Evolutionary conservation across 1,140 invertebrate species (phyloP).

Genomic region (Leptinotarsa texana): DNA sequence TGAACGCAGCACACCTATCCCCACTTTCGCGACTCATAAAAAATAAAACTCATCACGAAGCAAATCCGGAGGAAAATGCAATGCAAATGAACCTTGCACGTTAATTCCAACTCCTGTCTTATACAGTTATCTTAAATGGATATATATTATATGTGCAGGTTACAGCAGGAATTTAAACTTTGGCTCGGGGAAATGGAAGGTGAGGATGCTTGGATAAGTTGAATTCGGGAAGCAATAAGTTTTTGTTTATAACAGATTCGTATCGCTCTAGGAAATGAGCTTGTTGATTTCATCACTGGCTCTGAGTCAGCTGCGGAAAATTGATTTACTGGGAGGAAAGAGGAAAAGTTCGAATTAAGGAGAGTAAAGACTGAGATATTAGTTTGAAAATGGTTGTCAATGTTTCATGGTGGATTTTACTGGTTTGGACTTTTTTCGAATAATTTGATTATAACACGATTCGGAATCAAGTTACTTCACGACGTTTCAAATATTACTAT

Average conservation of each 20-base stretch:
- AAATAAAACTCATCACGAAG: constrained; percentile 43
- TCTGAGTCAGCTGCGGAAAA: neutral
- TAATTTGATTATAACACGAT: too few relatives aligned
- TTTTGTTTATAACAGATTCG: neutral
- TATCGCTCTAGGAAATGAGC: constrained; percentile 11
- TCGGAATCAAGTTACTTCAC: too few relatives aligned
- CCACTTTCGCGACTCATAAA: constrained; percentile 31
- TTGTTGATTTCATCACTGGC: neutral
- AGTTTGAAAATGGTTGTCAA: too few relatives aligned
- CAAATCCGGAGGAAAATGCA: constrained; percentile 43
- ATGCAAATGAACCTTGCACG: constrained; percentile 39
- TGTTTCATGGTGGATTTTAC: too few relatives aligned
- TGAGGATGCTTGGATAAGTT: neutral
- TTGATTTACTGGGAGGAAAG: too few relatives aligned
- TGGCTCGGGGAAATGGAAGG: constrained; percentile 5
- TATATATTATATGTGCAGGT: constrained; percentile 29
- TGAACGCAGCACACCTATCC: constrained; percentile 22
- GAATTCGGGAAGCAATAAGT: constrained; percentile 13
- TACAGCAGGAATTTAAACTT: constrained; percentile 19
- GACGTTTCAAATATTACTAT: too few relatives aligned
- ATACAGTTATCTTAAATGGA: constrained; percentile 39
- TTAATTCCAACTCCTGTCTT: constrained; percentile 35
- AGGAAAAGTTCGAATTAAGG: too few relatives aligned
- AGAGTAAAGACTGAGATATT: too few relatives aligned
- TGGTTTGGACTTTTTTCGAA: too few relatives aligned